Evolutionary conservation across 1,140 invertebrate species (phyloP), one percentile per base, ranked within the genome.

Genomic region (Pachyrhynchus sulphureomaculatus): DNA sequence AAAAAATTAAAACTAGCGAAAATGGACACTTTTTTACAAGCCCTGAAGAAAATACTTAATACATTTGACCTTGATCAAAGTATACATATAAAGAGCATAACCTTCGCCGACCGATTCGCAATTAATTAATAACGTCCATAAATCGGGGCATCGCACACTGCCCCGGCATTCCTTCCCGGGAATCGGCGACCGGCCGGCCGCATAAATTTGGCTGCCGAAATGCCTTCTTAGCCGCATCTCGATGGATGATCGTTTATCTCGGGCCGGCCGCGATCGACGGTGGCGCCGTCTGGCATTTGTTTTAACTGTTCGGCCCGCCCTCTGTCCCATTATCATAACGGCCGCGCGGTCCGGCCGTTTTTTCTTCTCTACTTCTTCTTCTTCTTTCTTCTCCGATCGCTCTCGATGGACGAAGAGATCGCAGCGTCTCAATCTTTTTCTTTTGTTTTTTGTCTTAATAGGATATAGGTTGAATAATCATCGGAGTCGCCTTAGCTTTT

Each of bases 201-300:
- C 55, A 58, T 58, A 58, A 58, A 58, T 58, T 58, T 45, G 42
- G 55, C 55, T 58, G 55, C 55, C 55, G 55, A 58, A 58, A 58
- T 48, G 55, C 55, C 45, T 48, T 10, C 26, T n/a, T n/a, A n/a
- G 33, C 44, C 26, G 51, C 37, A 57, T 63, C 48, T 52, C 51
- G 56, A 59, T 59, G 47, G 48, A 42, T 59, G 62, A 69, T 66
- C 68, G 65, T 70, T 70, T 70, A 70, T 70, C 66, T 70, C 67
- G 55, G 52, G 45, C n/a, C 55, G 66, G 62, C 66, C 57, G 47
- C 57, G 53, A 55, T 55, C 53, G 67, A 67, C 65, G 51, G 64
- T 70, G 68, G 68, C 68, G 68, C 68, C 68, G 68, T 70, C 68
- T 70, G 68, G 67, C 67, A 70, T 70, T 70, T 70, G 68, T 68